Evolutionary conservation across 2,888 invertebrate genomes (phyloP).

Genomic region (Orgyia antiqua): DNA sequence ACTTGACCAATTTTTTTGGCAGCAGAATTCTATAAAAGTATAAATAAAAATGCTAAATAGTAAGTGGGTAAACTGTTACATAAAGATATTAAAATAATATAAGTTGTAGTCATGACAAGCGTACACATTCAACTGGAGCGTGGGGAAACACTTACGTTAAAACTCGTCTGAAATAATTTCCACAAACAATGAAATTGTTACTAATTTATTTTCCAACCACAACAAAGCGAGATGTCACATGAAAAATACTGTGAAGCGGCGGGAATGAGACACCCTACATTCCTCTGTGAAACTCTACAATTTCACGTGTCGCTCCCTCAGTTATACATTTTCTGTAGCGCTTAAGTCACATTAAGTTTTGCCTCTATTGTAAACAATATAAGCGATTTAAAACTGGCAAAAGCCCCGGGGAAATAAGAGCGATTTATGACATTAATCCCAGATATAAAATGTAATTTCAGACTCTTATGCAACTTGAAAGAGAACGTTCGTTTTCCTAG

Average conservation of each 20-base stretch:
- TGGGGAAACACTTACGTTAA: conserved; percentile 25
- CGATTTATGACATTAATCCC: conserved; percentile 63
- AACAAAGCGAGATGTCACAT: conserved; percentile 76
- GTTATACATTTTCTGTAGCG: conserved; percentile 58
- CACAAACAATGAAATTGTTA: conserved; percentile 75
- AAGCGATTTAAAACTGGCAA: conserved; percentile 58
- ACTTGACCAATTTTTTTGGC: no score
- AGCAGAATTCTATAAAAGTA: no score
- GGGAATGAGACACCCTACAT: conserved; percentile 62
- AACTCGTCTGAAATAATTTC: conserved; percentile 55
- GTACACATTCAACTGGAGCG: conserved; percentile 18
- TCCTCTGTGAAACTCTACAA: conserved; percentile 54
- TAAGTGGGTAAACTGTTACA: no score
- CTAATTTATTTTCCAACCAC: conserved; percentile 75
- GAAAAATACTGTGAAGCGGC: conserved; percentile 65
- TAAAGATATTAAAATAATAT: no score
- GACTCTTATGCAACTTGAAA: conserved; percentile 43
- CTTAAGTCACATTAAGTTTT: conserved; percentile 67
- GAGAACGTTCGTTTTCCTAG: conserved; percentile 42
- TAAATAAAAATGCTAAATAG: no score
- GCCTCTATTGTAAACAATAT: conserved; percentile 53
- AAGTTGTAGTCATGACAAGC: conserved; percentile 26
- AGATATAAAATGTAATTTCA: conserved; percentile 57
- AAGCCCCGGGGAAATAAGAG: conserved; percentile 43
- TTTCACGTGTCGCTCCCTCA: conserved; percentile 55